Evolutionary conservation across 1,140 invertebrate genomes (phyloP).

Genomic region (Helicoverpa zea): DNA sequence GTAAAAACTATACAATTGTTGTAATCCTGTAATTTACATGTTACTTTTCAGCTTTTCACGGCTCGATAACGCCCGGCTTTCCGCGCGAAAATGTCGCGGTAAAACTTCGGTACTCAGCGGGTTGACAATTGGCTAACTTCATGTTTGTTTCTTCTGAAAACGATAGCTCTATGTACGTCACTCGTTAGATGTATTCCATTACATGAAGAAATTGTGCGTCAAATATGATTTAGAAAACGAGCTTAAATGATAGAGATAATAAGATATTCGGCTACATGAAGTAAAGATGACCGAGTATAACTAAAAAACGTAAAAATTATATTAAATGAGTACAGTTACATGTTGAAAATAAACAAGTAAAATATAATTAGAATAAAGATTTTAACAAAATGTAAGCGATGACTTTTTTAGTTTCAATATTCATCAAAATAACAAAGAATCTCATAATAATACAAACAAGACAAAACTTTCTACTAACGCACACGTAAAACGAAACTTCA

Average conservation of each 20-base stretch:
- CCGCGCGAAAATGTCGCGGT: constrained; percentile 87
- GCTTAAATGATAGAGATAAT: too few species aligned
- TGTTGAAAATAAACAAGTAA: too few species aligned
- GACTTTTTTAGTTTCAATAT: too few species aligned
- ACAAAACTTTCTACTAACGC: not conserved
- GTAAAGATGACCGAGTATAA: too few species aligned
- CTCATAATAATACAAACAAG: not conserved
- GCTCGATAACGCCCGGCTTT: constrained; percentile 86
- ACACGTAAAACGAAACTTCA: constrained; percentile 57
- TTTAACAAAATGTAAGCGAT: too few species aligned
- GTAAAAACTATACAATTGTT: constrained; percentile 65
- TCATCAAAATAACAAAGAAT: not conserved
- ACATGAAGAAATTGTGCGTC: constrained; percentile 51
- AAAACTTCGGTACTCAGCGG: constrained; percentile 76
- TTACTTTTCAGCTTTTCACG: constrained; percentile 82
- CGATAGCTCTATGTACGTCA: constrained; percentile 63
- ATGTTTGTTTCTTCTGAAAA: constrained; percentile 85
- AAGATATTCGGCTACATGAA: too few species aligned
- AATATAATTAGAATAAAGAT: too few species aligned
- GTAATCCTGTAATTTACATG: constrained; percentile 70
- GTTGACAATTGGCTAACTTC: constrained; percentile 78
- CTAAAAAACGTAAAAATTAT: too few species aligned
- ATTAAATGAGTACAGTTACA: too few species aligned
- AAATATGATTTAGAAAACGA: not conserved
- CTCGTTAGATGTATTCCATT: constrained; percentile 60